Base-by-base conservation (phyloP, 2,797 vertebrate genomes). In the Scyliorhinus canicula region DNA sequence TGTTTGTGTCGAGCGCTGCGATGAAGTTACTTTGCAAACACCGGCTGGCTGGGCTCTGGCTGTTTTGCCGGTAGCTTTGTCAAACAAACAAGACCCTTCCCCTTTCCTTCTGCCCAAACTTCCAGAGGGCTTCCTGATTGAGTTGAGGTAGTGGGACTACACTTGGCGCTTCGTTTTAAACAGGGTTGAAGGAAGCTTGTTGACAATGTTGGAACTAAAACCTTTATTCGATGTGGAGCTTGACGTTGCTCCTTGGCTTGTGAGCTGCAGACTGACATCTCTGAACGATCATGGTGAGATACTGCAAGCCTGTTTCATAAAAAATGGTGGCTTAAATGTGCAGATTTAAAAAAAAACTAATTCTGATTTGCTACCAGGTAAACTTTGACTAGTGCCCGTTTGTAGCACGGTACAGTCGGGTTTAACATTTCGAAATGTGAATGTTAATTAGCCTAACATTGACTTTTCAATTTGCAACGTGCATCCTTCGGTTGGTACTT, bases 201-300 rank as follows among this genome's bases (percentile, higher is more conserved):
- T 71, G 93, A 97, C 97, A 97, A 93, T 97, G 88, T 96, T 97
- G 24, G 95, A 95, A 28, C 96, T 97, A 84, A 95, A 93, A 14
- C 50, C 95, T 57, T 95, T 95, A 24, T 97, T 97, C 90, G 96
- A 97, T 0, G 96, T 96, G 40, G 93, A 44, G 40, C 90, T 95
- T 95, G 97, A 97, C 88, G 97, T 97, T 95, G 95, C 95, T 5
- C 96, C 97, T 0, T 96, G 96, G 96, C 95, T 97, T 60, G 93
- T 95, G 28, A 93, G 90, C 31, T 19, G 55, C 26, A 52, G 67
- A 52, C 67, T 71, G 47, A 74, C 67, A 0, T 65, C 69, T 4
- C 67, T 52, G 8, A n/a, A 55, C n/a, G 93, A 94, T 3, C 8
- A 69, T n/a, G 93, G 93, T 94, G n/a, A 94, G 31, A 95, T 6